Base-by-base conservation (phyloP, 1,140 invertebrate genomes). In the Hyphantria cunea region DNA sequence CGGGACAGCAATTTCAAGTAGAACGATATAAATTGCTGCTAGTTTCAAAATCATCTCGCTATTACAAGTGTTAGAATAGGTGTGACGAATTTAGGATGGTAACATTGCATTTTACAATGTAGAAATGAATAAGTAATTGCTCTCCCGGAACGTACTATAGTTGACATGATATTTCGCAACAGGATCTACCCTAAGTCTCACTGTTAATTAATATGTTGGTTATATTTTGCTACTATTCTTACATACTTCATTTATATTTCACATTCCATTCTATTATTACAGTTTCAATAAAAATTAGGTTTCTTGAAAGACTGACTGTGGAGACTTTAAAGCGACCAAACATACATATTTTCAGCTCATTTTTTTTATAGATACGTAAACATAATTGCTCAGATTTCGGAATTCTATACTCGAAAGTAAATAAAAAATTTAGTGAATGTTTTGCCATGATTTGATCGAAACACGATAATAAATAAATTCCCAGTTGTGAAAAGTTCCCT, bases 401-500 rank as follows among this genome's bases (percentile, higher is more conserved):
- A 74, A 63, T 70, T 73, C 60, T 74, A 72, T 72, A 71, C 60
- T 64, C 65, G 42, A 45, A 47, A 61, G 41, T 60, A 66, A 65
- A 63, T 54, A 53, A 49, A 68, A 63, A 44, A 55, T 71, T 63
- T n/a, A 49, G 61, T 56, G 53, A 72, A 61, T 68, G 44, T 53
- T 72, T 72, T 62, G 65, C 64, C 60, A 68, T 64, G 32, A 69
- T 66, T 67, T 63, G 52, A 78, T 66, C 64, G 63, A 74, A 69
- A 65, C 59, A 66, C 15, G 63, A 72, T 73, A 71, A 74, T 72
- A 72, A 50, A 60, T 49, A 39, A 72, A 70, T 74, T 61, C 72
- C 79, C 77, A 70, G 84, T 89, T 89, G 86, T 89, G 86, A 89
- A 76, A 64, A 67, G 77, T 82, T 89, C 86, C 86, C 84, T 89